A percentile compares a stretch with the other conserved stretches of the same genome.
Evolutionary conservation across 2,888 invertebrate genomes (phyloP).

Genomic region (Diaphora mendica): DNA sequence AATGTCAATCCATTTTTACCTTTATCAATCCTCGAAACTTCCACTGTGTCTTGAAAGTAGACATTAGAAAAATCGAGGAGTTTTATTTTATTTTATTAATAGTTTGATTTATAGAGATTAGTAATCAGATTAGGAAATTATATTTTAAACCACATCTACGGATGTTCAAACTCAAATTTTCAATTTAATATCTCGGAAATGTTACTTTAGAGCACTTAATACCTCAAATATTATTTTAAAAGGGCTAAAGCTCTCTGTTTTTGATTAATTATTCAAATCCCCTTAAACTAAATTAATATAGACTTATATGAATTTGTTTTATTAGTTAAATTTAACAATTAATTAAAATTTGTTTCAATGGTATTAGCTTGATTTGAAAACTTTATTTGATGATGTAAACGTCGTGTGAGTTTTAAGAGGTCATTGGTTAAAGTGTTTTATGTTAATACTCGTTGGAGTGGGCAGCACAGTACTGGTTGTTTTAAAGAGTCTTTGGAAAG

Average conservation of each 20-base stretch:
- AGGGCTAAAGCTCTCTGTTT: not conserved
- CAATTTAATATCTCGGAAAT: too few relatives aligned
- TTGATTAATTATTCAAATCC: not conserved
- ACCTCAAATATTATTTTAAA: too few relatives aligned
- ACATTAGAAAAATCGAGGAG: not conserved
- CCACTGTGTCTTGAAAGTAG: not conserved
- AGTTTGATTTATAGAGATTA: too few relatives aligned
- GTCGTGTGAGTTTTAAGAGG: too few relatives aligned
- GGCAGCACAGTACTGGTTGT: too few relatives aligned
- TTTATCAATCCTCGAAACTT: not conserved
- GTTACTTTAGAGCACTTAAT: too few relatives aligned
- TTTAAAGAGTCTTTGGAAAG: too few relatives aligned
- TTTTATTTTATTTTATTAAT: not conserved
- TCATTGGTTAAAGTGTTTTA: too few relatives aligned
- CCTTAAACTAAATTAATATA: not conserved
- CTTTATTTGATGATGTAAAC: not conserved
- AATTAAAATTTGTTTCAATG: not conserved
- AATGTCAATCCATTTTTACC: not conserved
- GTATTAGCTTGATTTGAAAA: not conserved
- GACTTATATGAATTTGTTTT: not conserved
- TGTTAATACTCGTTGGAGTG: too few relatives aligned
- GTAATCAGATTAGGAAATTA: too few relatives aligned
- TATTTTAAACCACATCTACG: too few relatives aligned
- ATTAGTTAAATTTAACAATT: not conserved
- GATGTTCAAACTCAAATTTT: too few relatives aligned